Evolutionary conservation across 2,797 vertebrate species (phyloP).

Genomic region (Orestias chungarensis): DNA sequence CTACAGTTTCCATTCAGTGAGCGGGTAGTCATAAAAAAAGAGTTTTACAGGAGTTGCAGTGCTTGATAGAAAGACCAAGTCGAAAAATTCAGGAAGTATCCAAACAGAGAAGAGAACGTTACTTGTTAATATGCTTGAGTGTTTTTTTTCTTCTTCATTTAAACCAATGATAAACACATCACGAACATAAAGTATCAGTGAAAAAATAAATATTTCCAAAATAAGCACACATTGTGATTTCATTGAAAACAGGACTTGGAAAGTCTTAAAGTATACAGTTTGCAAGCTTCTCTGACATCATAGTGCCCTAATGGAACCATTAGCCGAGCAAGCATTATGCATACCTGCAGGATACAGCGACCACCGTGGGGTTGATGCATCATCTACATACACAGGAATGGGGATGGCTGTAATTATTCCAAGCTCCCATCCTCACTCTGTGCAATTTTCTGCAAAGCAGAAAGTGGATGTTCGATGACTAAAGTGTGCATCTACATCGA

Average conservation of each 20-base stretch:
- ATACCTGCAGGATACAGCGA: conserved; percentile 23
- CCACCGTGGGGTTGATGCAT: conserved; percentile 8
- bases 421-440: conserved; percentile 6
- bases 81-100: background rate
- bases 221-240: background rate
- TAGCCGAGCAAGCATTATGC: conserved; percentile 14
- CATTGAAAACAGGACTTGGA: background rate
- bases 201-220: background rate
- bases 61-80: background rate
- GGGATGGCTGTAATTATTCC: conserved; percentile 51
- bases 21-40: background rate
- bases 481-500: conserved; percentile 33
- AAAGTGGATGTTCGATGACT: conserved; percentile 38
- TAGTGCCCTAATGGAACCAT: conserved; percentile 11
- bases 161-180: background rate
- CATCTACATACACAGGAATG: conserved; percentile 11
- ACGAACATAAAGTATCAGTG: background rate
- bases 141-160: background rate
- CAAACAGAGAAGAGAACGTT: background rate
- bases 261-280: background rate
- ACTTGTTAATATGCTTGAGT: background rate
- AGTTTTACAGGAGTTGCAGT: background rate
- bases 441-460: conserved; percentile 34
- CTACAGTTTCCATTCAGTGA: background rate
- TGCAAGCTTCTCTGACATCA: conserved; percentile 2